Conservation (phyloP, 2,797 vertebrate genomes). For the Anisognathus igniventris region DNA sequence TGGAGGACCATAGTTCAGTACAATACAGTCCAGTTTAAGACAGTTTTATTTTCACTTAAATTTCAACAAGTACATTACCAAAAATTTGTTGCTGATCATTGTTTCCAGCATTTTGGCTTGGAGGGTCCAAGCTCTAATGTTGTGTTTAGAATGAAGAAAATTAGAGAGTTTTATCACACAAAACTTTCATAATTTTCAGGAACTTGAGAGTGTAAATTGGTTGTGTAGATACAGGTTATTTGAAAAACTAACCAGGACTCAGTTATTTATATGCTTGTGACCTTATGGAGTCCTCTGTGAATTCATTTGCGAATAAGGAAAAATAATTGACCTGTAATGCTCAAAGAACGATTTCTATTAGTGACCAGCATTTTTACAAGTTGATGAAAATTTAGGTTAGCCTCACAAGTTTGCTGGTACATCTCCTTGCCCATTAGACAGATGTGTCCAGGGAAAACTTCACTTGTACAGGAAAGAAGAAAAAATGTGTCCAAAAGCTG, state of each 20-base stretch:
- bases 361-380: background rate
- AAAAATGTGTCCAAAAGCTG: background rate
- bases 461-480: background rate
- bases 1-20: background rate
- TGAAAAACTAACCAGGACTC: background rate
- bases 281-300: background rate
- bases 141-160: background rate
- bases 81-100: background rate
- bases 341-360: background rate
- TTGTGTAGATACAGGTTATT: background rate
- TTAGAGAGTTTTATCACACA: background rate
- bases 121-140: accelerated
- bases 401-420: background rate
- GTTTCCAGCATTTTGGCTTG: background rate
- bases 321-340: background rate
- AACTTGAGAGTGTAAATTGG: background rate
- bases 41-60: background rate
- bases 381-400: background rate
- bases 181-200: background rate
- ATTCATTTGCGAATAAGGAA: background rate
- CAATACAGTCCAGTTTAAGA: background rate
- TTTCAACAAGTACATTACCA: background rate
- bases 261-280: background rate
- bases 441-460: background rate
- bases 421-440: background rate